Conservation (phyloP, 2,113 vertebrate species). For the Cyanocitta stelleri region DNA sequence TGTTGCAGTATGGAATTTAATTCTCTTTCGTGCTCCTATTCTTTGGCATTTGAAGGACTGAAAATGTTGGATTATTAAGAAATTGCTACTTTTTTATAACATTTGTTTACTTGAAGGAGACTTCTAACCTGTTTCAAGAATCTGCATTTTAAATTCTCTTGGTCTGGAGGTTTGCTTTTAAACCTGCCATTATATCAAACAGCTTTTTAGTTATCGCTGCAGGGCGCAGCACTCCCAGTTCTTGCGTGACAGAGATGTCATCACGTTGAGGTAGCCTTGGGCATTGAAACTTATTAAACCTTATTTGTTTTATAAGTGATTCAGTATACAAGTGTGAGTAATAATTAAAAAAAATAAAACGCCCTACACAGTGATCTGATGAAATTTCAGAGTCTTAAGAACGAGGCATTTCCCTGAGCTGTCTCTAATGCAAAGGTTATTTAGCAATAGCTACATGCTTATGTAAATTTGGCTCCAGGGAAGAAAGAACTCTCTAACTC, state of each 20-base stretch:
- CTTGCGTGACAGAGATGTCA: slow-evolving; percentile 73
- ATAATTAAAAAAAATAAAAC: slow-evolving; percentile 67
- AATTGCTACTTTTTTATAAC: not conserved
- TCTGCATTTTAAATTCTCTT: slow-evolving; percentile 62
- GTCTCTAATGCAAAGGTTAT: slow-evolving; percentile 54
- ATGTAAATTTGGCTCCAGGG: slow-evolving; percentile 59
- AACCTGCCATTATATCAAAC: slow-evolving; percentile 63
- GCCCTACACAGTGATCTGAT: slow-evolving; percentile 50
- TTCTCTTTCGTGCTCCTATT: not conserved
- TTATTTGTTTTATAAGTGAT: slow-evolving; percentile 70
- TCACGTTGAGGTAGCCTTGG: slow-evolving; percentile 68
- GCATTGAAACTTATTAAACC: slow-evolving; percentile 71
- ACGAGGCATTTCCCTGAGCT: slow-evolving; percentile 63
- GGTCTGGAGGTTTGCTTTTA: slow-evolving; percentile 67
- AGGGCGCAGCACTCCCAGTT: slow-evolving; percentile 67
- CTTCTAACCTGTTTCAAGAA: slow-evolving; percentile 33
- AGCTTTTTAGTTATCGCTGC: slow-evolving; percentile 68
- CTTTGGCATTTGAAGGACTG: not conserved
- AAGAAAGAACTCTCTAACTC: slow-evolving; percentile 51
- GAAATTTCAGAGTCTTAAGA: slow-evolving; percentile 54
- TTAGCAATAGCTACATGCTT: slow-evolving; percentile 58
- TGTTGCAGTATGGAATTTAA: not conserved
- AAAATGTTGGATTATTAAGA: not conserved
- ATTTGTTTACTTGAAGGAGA: slow-evolving; percentile 49
- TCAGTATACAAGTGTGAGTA: slow-evolving; percentile 69